Conservation (phyloP, 64 coral and sea anemone genomes). For the Astreopora myriophthalma region DNA sequence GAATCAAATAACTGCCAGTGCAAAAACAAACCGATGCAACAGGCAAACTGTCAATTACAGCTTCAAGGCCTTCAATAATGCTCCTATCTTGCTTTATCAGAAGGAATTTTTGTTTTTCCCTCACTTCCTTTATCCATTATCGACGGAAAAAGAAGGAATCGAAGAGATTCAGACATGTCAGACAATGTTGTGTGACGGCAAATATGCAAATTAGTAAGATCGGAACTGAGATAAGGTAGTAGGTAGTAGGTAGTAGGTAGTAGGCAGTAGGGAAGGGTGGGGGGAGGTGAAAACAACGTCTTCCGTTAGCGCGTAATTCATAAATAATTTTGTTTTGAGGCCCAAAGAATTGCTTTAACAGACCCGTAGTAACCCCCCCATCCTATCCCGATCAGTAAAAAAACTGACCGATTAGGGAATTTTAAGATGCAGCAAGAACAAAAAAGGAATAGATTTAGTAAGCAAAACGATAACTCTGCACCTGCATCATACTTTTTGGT, state of each 20-base stretch:
- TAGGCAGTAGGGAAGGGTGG: too few species aligned
- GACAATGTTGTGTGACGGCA: background rate
- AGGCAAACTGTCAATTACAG: background rate
- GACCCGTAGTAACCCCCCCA: too few species aligned
- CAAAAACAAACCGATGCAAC: background rate
- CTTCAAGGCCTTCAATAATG: background rate
- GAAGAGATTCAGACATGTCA: background rate
- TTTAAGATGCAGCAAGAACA: too few species aligned
- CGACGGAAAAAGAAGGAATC: background rate
- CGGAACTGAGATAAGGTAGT: background rate
- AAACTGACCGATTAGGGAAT: too few species aligned
- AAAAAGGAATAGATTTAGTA: too few species aligned
- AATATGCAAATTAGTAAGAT: background rate
- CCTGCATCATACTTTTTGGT: too few species aligned
- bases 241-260: too few species aligned
- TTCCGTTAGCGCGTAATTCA: too few species aligned
- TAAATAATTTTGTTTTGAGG: too few species aligned
- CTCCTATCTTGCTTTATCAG: background rate
- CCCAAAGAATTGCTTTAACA: too few species aligned
- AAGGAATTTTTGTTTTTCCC: background rate
- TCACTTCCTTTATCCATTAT: background rate
- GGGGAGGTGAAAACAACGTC: background rate
- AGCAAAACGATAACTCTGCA: too few species aligned
- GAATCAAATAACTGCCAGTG: background rate
- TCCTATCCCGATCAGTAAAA: too few species aligned